Evolutionary conservation across 2,113 vertebrate species (phyloP).

Genomic region (Vanacampus margaritifer): DNA sequence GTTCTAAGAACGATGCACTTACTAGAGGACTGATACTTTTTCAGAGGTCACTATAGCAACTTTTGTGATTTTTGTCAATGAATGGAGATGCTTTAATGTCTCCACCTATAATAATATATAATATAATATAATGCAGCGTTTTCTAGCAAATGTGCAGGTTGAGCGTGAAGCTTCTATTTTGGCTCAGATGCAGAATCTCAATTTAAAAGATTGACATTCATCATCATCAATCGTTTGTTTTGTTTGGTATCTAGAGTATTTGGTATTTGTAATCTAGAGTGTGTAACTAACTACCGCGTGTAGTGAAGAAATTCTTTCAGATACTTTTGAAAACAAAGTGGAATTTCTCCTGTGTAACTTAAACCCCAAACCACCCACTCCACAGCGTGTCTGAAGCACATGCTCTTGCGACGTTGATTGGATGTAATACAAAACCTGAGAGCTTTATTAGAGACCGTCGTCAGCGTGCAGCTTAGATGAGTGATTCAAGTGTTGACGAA

Average conservation of each 20-base stretch:
- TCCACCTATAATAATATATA: no score
- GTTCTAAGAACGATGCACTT: background rate
- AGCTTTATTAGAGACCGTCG: conserved; percentile 41
- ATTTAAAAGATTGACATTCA: no score
- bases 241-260: no score
- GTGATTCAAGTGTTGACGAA: conserved; percentile 44
- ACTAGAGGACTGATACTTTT: background rate
- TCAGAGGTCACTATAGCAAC: background rate
- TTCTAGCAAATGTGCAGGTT: no score
- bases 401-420: conserved; percentile 43
- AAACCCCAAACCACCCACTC: conserved; percentile 6
- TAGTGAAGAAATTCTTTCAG: background rate
- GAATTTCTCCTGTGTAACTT: conserved; percentile 34
- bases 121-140: no score
- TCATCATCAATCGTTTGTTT: no score
- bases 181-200: no score
- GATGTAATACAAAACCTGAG: conserved; percentile 49
- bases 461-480: conserved; percentile 44
- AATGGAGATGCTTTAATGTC: no score
- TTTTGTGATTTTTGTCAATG: background rate
- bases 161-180: no score
- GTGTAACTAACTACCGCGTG: no score
- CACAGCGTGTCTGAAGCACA: conserved; percentile 43
- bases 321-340: conserved; percentile 10
- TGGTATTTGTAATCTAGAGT: no score